Conservation (phyloP, 2,888 invertebrate genomes). For the Ornithoptera alexandrae region DNA sequence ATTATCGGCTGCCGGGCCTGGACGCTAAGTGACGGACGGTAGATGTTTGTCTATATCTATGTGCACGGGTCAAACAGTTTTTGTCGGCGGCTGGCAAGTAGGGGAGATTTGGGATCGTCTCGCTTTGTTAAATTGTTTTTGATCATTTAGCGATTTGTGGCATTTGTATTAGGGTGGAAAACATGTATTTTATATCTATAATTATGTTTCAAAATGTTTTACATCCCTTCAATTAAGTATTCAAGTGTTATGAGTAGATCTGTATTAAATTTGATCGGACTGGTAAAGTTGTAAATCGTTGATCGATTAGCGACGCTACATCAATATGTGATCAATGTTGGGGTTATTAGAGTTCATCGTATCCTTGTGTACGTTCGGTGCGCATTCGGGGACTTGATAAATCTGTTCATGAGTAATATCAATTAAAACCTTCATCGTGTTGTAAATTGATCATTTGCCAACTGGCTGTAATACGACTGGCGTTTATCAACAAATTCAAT, state of each 20-base stretch:
- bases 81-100: background rate
- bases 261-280: background rate
- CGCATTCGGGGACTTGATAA: constrained; percentile 37
- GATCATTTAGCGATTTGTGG: constrained; percentile 1
- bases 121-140: constrained; percentile 16
- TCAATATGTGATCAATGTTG: constrained; percentile 11
- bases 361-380: constrained; percentile 34
- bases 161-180: too few species aligned
- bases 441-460: constrained; percentile 1
- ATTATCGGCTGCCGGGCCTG: constrained; percentile 54
- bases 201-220: too few species aligned
- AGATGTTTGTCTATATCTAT: constrained; percentile 17
- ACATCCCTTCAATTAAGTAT: too few species aligned
- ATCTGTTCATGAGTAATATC: constrained; percentile 20
- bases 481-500: background rate
- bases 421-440: constrained; percentile 19
- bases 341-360: constrained; percentile 32
- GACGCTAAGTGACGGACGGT: constrained; percentile 45
- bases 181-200: too few species aligned
- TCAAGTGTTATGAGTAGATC: too few species aligned
- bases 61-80: constrained; percentile 13
- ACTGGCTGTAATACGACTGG: constrained; percentile 7
- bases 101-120: constrained; percentile 5
- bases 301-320: constrained; percentile 16
- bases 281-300: background rate